phyloP scores from a whole-genome alignment of 2,888 invertebrate genomes.

The Deilephila porcellus region DNA sequence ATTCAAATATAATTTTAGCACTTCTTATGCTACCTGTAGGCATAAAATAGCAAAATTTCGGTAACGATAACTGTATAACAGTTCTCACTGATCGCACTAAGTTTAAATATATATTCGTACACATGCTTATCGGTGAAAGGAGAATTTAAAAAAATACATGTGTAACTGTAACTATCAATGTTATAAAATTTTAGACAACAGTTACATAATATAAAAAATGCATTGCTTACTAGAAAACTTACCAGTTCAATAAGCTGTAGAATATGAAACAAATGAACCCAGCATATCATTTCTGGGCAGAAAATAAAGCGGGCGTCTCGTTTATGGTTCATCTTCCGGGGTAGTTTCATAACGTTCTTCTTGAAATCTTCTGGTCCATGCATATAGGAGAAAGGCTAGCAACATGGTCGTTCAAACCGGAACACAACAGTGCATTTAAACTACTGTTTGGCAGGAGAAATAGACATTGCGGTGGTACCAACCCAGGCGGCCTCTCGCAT shows the following conservation, averaged over 20 bases:
- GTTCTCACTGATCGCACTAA: no score
- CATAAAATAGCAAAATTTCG: no score
- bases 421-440: no score
- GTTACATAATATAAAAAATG: conserved; percentile 9
- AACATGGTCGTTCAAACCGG: not conserved
- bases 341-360: conserved; percentile 6
- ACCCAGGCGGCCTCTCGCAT: no score
- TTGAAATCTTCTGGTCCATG: conserved; percentile 28
- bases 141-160: no score
- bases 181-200: not conserved
- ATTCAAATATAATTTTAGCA: no score
- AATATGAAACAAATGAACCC: conserved; percentile 39
- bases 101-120: no score
- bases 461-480: no score
- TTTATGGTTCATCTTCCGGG: conserved; percentile 18
- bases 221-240: conserved; percentile 43
- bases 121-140: no score
- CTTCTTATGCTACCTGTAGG: no score
- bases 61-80: no score
- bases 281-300: conserved; percentile 10
- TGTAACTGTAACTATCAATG: not conserved
- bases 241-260: conserved; percentile 47
- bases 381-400: not conserved
- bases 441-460: no score
- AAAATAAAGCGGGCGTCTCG: conserved; percentile 14